These are phyloP conservation scores for Creontiades dilutus DNA, from an alignment of 2,888 invertebrate species.

Conservation along the genomic window DNA sequence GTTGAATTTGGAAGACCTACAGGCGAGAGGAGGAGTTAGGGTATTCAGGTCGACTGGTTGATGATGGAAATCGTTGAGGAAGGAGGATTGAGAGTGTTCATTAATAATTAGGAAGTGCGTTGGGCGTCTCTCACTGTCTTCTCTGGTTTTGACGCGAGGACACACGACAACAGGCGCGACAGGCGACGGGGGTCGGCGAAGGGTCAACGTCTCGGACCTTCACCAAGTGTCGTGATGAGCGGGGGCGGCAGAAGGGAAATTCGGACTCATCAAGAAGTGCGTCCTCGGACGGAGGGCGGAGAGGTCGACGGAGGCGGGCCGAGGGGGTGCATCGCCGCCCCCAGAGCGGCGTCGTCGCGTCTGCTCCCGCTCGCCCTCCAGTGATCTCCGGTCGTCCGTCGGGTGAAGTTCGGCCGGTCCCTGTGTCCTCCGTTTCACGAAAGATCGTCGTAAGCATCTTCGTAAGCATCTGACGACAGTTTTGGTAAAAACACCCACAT, in stretches of 20 bases:
- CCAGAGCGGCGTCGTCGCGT: conserved; percentile 7
- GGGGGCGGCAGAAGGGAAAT: background rate
- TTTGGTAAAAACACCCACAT: too few relatives aligned
- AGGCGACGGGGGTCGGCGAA: background rate
- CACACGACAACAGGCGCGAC: background rate
- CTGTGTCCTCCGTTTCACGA: conserved; percentile 8
- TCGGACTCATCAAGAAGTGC: background rate
- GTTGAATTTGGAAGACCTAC: too few relatives aligned
- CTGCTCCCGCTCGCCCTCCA: conserved; percentile 32
- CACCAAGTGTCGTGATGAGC: background rate
- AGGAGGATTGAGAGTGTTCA: too few relatives aligned
- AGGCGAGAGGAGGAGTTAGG: too few relatives aligned
- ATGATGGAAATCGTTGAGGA: too few relatives aligned
- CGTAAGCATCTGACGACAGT: too few relatives aligned
- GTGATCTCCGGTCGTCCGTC: conserved; percentile 63
- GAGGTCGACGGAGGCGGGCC: background rate
- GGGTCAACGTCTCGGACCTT: background rate
- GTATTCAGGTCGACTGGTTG: too few relatives aligned
- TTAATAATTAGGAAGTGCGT: too few relatives aligned
- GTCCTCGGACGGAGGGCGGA: background rate
- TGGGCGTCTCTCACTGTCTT: too few relatives aligned
- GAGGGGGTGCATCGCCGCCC: conserved; percentile 35
- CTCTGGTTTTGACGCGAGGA: too few relatives aligned
- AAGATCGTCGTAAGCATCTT: conserved; percentile 55
- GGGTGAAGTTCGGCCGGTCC: conserved; percentile 56